Base-by-base conservation (phyloP, 2,888 invertebrate genomes). In the Drosophila borborema region DNA sequence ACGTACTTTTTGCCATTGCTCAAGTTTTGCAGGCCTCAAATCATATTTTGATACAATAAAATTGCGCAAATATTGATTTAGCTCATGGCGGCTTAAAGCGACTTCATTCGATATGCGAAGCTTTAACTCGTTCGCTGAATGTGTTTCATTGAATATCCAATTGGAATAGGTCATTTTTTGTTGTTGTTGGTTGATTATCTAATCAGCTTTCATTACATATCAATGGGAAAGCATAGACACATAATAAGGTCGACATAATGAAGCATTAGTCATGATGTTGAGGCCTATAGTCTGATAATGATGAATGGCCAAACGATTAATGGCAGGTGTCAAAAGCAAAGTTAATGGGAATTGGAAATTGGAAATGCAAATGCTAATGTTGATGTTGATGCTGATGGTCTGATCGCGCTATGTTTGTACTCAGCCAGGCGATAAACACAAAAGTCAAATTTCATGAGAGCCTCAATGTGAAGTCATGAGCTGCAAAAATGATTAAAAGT, bases 31-130 rank as follows among this genome's bases (percentile, higher is more conserved):
- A 56, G n/a, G 49, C 69, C 64, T 69, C 38, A 71, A 82, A 79
- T 82, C 64, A 45, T 28, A 61, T 73, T 78, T 89, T 77, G 71
- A 88, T 88, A 88, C 36, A 71, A 51, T 51, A 55, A 66, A 68
- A 70, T 69, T 65, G 64, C 51, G 34, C 23, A 58, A 76, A 56
- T 86, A 84, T 86, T 75, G 89, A 82, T 86, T 75, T 72, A 6
- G 48, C 23, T 54, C 38, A n/a, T 43, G 36, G n/a, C 49, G 36
- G n/a, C 49, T 63, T 56, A 51, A 62, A 49, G 14, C 3, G 18
- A 20, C 20, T 16, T 12, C 3, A 12, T 28, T 12, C 2, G 4
- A 10, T 61, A 18, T 18, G 20, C 36, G 36, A 16, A 16, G 34
- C 34, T 23, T 23, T 23, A 54, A 54, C 53, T 53, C 53, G 9